Conservation (phyloP, 2,888 invertebrate genomes). For the Lasioglossum zephyrum region DNA sequence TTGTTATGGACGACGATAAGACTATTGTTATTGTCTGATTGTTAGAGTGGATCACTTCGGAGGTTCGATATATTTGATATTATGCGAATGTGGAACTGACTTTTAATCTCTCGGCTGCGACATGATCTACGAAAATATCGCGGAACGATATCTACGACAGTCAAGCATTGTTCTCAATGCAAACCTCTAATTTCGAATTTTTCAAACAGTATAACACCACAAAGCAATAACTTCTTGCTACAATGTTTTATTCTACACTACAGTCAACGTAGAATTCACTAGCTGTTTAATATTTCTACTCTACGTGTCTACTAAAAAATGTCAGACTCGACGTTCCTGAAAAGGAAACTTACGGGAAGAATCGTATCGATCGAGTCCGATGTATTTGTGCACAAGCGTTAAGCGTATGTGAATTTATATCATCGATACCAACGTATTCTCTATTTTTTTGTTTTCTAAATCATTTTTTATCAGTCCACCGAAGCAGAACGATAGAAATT, state of each 20-base stretch:
- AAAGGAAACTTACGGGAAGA: background rate
- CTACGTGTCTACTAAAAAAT: background rate
- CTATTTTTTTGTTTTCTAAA: too few species aligned
- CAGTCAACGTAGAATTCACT: background rate
- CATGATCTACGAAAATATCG: background rate
- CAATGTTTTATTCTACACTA: background rate
- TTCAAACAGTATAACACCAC: background rate
- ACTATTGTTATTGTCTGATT: background rate
- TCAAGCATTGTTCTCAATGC: background rate
- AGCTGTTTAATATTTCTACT: background rate
- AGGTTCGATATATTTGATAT: background rate
- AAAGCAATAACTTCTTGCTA: background rate
- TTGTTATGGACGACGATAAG: conserved; percentile 6
- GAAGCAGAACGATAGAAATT: background rate
- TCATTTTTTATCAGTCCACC: background rate
- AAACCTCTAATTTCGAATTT: background rate
- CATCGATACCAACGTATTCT: background rate
- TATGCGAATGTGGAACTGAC: background rate
- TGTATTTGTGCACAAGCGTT: background rate
- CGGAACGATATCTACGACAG: too few species aligned
- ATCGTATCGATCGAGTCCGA: background rate
- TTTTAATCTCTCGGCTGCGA: background rate
- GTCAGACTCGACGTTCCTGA: background rate
- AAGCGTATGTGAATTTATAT: background rate
- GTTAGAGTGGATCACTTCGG: background rate